Evolutionary conservation across 1,140 invertebrate species (phyloP).

Genomic region (Prorops nasuta): DNA sequence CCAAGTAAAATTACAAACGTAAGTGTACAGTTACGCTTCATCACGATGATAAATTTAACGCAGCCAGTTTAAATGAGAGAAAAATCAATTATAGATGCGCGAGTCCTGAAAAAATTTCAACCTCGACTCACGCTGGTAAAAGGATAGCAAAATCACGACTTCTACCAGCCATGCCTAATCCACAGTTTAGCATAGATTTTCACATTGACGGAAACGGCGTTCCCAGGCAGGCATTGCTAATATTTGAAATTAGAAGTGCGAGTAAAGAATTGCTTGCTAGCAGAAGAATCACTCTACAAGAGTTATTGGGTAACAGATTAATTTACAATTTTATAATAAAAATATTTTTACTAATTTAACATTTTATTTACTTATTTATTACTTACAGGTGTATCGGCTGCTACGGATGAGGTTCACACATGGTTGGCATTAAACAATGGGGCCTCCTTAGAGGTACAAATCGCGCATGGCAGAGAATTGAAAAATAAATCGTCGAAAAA

Average conservation of each 20-base stretch:
- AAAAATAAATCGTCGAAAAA: conserved; percentile 46
- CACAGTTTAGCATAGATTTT: conserved; percentile 47
- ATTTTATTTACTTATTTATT: background rate
- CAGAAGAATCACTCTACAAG: conserved; percentile 46
- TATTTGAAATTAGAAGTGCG: conserved; percentile 51
- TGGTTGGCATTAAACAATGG: conserved; percentile 53
- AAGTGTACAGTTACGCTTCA: conserved; percentile 18
- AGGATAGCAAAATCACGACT: conserved; percentile 50
- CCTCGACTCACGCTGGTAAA: conserved; percentile 38
- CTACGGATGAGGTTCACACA: conserved; percentile 46
- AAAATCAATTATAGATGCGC: conserved; percentile 29
- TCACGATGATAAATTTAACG: too few species aligned
- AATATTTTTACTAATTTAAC: background rate
- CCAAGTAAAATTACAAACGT: conserved; percentile 47
- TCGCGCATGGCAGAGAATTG: conserved; percentile 47
- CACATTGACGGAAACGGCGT: conserved; percentile 44
- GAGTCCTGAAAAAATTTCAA: conserved; percentile 40
- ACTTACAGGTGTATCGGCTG: conserved; percentile 33
- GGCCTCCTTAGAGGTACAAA: conserved; percentile 52
- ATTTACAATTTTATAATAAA: background rate
- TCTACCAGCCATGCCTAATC: conserved; percentile 49
- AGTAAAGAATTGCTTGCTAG: conserved; percentile 51
- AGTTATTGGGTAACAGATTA: conserved; percentile 44
- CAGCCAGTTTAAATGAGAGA: background rate
- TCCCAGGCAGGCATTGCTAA: conserved; percentile 41